These are phyloP conservation scores for Anseranas semipalmata DNA, from an alignment of 2,113 vertebrate genomes.

Conservation along the genomic window DNA sequence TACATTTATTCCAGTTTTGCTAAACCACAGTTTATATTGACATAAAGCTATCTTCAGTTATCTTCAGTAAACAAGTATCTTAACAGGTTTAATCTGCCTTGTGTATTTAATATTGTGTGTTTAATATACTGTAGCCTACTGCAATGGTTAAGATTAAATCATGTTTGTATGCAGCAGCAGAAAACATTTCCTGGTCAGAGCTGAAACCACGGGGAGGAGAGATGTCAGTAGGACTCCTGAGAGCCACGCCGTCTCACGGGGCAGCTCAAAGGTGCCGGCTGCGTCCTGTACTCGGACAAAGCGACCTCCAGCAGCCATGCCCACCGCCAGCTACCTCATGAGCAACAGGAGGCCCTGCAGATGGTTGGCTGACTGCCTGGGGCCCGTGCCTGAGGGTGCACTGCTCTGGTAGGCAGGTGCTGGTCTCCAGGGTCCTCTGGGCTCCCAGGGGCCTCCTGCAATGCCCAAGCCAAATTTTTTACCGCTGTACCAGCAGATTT, in stretches of 20 bases:
- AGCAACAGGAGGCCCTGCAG: neutral
- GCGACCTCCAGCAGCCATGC: neutral
- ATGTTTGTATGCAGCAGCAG: rapidly evolving
- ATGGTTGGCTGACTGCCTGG: neutral
- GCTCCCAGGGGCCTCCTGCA: neutral
- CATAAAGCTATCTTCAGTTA: neutral
- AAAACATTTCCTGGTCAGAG: neutral
- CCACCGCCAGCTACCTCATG: neutral
- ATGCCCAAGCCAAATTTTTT: neutral
- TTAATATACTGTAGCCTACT: neutral
- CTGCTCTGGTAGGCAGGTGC: neutral
- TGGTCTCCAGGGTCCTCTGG: neutral
- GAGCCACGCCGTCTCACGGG: rapidly evolving
- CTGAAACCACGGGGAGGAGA: rapidly evolving
- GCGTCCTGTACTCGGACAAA: neutral
- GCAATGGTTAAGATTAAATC: neutral
- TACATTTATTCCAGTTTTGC: neutral
- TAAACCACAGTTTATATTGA: neutral
- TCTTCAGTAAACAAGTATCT: neutral
- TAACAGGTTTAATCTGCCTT: neutral
- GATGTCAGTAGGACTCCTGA: neutral
- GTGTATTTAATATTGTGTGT: neutral
- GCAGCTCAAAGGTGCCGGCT: neutral
- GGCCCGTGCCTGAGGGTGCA: neutral
- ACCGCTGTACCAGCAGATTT: neutral